Conservation (phyloP, 2,113 vertebrate species). For the Apodemus speciosus region DNA sequence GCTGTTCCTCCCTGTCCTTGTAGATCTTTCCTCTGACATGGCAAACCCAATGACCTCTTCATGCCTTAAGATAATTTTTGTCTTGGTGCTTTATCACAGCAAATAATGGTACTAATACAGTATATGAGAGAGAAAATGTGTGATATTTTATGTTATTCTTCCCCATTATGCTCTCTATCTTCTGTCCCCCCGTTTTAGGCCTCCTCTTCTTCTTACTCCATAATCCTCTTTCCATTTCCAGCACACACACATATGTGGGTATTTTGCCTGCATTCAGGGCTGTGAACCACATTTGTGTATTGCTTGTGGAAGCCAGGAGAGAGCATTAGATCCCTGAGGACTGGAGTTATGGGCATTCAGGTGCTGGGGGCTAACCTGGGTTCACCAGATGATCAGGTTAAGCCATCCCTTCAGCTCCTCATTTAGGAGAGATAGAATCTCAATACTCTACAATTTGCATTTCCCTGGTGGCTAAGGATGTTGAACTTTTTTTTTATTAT, state of each 20-base stretch:
- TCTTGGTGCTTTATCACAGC: not conserved
- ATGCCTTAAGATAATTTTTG: not conserved
- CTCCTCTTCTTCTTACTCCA: not conserved
- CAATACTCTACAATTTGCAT: not conserved
- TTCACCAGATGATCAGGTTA: not conserved
- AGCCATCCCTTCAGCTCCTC: not conserved
- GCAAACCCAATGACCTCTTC: not conserved
- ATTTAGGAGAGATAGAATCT: no score
- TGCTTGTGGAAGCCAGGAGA: not conserved
- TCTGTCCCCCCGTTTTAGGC: no score
- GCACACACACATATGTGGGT: not conserved
- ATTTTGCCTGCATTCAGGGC: not conserved
- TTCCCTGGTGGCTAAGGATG: not conserved
- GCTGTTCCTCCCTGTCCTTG: not conserved
- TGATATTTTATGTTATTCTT: not conserved
- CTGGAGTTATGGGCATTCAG: not conserved
- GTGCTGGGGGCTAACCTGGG: not conserved
- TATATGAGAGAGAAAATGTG: not conserved
- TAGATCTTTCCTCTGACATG: no score
- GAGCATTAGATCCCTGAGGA: not conserved
- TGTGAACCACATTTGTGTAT: not conserved
- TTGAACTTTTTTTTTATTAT: no score
- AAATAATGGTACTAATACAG: no score
- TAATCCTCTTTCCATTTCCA: not conserved
- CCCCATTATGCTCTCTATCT: not conserved